A percentile compares a stretch with the other conserved stretches of the same genome.
Conservation (phyloP, 1,140 invertebrate species). For the Panulirus ornatus region DNA sequence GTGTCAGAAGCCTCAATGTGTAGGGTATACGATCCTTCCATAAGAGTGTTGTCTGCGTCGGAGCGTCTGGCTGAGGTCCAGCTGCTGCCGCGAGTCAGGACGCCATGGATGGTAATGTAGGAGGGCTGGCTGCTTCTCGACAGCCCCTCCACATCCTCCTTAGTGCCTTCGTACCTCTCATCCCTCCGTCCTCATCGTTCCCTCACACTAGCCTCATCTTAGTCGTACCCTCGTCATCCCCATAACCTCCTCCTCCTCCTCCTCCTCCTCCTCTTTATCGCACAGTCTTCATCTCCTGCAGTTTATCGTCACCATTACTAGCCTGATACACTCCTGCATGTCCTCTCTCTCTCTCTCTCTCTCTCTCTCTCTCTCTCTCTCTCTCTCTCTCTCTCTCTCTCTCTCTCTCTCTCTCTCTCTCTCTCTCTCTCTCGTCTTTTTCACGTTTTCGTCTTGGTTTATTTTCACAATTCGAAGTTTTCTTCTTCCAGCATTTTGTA, state of each 20-base stretch:
- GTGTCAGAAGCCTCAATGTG: too few relatives aligned
- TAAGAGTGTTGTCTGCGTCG: too few relatives aligned
- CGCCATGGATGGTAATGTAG: too few relatives aligned
- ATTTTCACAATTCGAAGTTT: too few relatives aligned
- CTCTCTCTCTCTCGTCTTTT: neutral
- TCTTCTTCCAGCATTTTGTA: too few relatives aligned
- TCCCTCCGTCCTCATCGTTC: neutral
- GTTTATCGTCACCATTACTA: too few relatives aligned
- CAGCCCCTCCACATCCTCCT: constrained; percentile 2
- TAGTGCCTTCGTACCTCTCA: neutral
- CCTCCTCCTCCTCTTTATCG: neutral
- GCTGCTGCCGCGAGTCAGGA: too few relatives aligned
- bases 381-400: constrained; percentile 4
- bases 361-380: neutral
- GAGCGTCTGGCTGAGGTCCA: too few relatives aligned
- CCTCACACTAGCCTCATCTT: neutral
- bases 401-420: constrained; percentile 1
- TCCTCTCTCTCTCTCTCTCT: neutral
- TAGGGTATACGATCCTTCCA: too few relatives aligned
- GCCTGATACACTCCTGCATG: too few relatives aligned
- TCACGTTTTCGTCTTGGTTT: neutral
- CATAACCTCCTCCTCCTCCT: too few relatives aligned
- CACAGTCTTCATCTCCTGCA: neutral
- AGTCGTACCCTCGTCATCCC: neutral
- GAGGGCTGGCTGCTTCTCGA: too few relatives aligned